These are phyloP conservation scores for Coluber constrictor DNA, from an alignment of 2,797 vertebrate genomes.

Conservation along the genomic window DNA sequence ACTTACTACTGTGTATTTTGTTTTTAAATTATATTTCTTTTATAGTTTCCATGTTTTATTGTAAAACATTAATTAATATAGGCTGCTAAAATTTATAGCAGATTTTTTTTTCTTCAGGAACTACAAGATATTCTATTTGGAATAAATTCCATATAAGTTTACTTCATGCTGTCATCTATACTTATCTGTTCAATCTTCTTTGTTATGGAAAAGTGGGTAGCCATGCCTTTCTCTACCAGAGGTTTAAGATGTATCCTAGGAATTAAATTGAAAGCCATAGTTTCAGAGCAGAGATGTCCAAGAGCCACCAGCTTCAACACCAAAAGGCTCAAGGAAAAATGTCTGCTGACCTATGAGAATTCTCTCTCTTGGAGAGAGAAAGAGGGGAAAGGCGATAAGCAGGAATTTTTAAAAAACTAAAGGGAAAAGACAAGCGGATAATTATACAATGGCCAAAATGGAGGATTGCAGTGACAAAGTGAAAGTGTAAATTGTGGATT, in stretches of 20 bases:
- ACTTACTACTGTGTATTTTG: neutral
- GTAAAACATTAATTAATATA: neutral
- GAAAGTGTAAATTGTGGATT: too few species aligned
- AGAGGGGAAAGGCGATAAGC: too few species aligned
- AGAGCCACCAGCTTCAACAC: neutral
- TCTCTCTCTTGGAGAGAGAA: neutral
- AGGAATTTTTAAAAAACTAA: too few species aligned
- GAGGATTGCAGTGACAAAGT: too few species aligned
- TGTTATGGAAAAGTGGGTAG: neutral
- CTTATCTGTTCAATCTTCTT: neutral
- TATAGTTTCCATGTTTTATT: slow-evolving; percentile 9
- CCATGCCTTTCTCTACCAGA: neutral
- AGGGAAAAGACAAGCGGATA: too few species aligned
- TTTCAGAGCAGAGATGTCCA: neutral
- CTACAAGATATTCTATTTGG: neutral
- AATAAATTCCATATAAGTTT: neutral
- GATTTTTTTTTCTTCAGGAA: slow-evolving; percentile 4
- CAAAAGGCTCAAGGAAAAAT: neutral
- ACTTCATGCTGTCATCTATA: neutral
- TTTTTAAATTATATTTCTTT: neutral
- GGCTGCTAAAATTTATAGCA: neutral
- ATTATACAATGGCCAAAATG: too few species aligned
- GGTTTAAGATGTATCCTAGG: neutral
- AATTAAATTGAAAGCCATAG: neutral
- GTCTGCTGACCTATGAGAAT: neutral